phyloP scores from a whole-genome alignment of 2,113 vertebrate species.

The Phrynosoma blainvillii region DNA sequence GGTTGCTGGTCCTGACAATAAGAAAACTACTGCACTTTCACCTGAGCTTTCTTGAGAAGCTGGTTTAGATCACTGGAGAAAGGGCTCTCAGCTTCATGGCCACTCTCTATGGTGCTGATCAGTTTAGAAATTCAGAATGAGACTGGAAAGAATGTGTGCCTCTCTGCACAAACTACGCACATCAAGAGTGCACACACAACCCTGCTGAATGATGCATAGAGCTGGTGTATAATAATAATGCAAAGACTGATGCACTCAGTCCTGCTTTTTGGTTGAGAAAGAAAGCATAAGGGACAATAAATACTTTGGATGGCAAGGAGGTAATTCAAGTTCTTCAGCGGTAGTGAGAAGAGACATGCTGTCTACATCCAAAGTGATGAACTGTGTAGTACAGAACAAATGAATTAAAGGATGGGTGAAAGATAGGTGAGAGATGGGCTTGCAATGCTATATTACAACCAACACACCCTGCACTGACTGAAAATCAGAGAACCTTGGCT shows the following conservation, averaged over 20 bases:
- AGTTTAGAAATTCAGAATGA: not conserved
- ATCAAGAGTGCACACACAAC: not conserved
- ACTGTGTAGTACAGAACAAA: not conserved
- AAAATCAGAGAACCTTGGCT: not conserved
- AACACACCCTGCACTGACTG: not conserved
- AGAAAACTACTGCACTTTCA: too few species aligned
- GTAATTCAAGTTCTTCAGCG: not conserved
- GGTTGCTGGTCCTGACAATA: not conserved
- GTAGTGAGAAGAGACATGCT: not conserved
- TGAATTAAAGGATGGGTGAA: not conserved
- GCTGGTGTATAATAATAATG: not conserved
- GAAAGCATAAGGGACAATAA: not conserved
- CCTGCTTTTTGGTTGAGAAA: not conserved
- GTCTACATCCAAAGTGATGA: not conserved
- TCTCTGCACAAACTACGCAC: not conserved
- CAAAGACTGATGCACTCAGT: not conserved
- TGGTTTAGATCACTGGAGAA: too few species aligned
- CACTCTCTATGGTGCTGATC: slow-evolving; percentile 9
- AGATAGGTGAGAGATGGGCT: not conserved
- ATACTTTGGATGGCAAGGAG: not conserved
- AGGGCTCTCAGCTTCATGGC: not conserved
- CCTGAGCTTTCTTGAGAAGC: too few species aligned
- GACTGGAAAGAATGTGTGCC: not conserved
- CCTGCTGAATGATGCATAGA: not conserved
- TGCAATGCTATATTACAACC: not conserved